Base-by-base conservation (phyloP, 2,113 vertebrate species). In the Puntigrus tetrazona region DNA sequence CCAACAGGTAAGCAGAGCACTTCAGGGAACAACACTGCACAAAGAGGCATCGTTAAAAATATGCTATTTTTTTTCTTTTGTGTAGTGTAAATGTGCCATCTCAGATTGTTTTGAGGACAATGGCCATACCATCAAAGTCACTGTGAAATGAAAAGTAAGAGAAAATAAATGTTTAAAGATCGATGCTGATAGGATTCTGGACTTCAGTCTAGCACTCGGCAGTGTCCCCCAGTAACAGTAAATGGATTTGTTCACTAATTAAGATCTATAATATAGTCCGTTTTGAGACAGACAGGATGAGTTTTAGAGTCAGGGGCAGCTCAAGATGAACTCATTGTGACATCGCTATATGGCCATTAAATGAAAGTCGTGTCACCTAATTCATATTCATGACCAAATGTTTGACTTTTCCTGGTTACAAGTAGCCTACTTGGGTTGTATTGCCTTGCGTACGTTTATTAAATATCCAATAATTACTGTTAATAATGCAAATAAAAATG, bases 1-100 rank as follows among this genome's bases (percentile, higher is more conserved):
- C 7, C 95, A 96, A 84, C 95, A 96, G 94, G 95, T 95, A 94
- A 88, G 82, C 29, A 38, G 6, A 34, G 5, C 43, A 70, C 45
- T 4, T 27, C 9, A 52, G 43, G 20, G 4, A 65, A 70, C 36
- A 7, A 57, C 27, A 78, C 22, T 2, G 31, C 65, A 69, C 63
- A 63, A n/a, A 63, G 27, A 63, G 1, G 8, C 2, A 36, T 34
- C 11, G 31, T 38, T 69, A 20, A 67, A 67, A 69, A 25, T 11
- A 72, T 1, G 22, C n/a, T 41, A 13, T n/a, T 72, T 25, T 9
- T n/a, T 22, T 50, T 36, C 65, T 70, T 11, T 70, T 70, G 34
- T 38, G 65, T n/a, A 38, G 34, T 70, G 34, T 50, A 77, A 77
- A 77, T 78, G n/a, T 78, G 13, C 38, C 31, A 41, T 27, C 69